These are phyloP conservation scores for Metalampra italica DNA, from an alignment of 2,888 invertebrate genomes.

Conservation along the genomic window DNA sequence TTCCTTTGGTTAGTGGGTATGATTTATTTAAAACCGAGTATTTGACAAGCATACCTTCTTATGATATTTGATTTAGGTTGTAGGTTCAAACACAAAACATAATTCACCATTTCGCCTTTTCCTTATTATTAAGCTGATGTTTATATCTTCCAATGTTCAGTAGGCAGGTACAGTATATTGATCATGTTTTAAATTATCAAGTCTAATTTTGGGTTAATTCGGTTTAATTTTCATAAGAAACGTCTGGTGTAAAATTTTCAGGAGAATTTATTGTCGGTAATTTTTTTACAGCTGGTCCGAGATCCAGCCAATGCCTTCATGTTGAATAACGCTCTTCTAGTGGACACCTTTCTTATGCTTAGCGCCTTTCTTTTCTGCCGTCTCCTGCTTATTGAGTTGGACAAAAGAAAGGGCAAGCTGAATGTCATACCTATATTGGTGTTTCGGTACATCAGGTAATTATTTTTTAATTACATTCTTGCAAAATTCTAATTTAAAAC, in stretches of 20 bases:
- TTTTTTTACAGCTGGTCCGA: constrained; percentile 68
- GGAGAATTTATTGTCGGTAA: neutral
- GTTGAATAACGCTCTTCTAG: constrained; percentile 82
- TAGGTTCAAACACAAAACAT: no score
- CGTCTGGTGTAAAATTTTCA: neutral
- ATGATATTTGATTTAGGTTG: no score
- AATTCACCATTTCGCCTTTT: no score
- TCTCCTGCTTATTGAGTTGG: constrained; percentile 82
- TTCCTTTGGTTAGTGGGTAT: no score
- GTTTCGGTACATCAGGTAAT: constrained; percentile 83
- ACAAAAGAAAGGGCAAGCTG: constrained; percentile 80
- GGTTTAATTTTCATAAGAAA: neutral
- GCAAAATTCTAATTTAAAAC: no score
- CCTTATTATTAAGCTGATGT: no score
- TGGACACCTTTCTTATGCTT: constrained; percentile 85
- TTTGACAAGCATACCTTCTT: no score
- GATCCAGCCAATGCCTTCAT: constrained; percentile 80
- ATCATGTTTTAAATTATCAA: no score
- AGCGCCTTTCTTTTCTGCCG: constrained; percentile 85
- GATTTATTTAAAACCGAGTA: no score
- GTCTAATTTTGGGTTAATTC: no score
- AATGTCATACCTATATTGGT: constrained; percentile 81
- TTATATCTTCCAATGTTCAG: no score
- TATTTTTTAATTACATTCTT: neutral
- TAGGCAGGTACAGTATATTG: no score